Evolutionary conservation across 2,797 vertebrate genomes (phyloP).

Genomic region (Ceyx erithaca): DNA sequence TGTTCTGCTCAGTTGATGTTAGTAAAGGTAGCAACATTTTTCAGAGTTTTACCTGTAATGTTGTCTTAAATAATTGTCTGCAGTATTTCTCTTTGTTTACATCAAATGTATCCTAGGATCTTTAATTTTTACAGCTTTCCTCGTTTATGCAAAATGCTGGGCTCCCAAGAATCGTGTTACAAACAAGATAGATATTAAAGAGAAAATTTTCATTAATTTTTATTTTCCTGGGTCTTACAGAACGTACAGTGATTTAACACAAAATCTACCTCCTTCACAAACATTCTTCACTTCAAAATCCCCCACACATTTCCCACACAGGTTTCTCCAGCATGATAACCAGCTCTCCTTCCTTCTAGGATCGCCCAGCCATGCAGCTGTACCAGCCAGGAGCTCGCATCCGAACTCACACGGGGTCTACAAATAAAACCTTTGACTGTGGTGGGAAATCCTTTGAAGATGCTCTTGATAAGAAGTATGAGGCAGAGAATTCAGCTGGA

Average conservation of each 20-base stretch:
- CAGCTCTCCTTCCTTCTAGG: constrained; percentile 76
- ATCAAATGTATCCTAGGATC: neutral
- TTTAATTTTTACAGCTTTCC: neutral
- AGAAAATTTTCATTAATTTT: constrained; percentile 7
- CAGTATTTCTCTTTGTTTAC: neutral
- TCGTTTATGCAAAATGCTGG: constrained; percentile 24
- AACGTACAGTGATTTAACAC: neutral
- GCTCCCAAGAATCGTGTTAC: constrained; percentile 39
- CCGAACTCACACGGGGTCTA: constrained; percentile 84
- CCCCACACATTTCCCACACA: neutral
- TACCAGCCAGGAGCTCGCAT: constrained; percentile 91
- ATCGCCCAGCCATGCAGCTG: constrained; percentile 93
- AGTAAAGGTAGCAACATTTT: neutral
- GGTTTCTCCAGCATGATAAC: neutral
- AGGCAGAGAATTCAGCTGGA: constrained; percentile 77
- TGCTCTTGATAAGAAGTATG: constrained; percentile 80
- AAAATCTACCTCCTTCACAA: constrained; percentile 9
- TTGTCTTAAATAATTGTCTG: neutral
- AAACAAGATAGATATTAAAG: neutral
- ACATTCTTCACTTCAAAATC: neutral
- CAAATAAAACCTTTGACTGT: constrained; percentile 85
- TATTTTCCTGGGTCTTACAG: neutral
- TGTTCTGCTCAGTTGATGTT: neutral
- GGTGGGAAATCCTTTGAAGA: constrained; percentile 79
- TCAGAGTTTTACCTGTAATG: neutral